phyloP scores from a whole-genome alignment of 2,797 vertebrate genomes.

The Sternarchorhynchus goeldii region DNA sequence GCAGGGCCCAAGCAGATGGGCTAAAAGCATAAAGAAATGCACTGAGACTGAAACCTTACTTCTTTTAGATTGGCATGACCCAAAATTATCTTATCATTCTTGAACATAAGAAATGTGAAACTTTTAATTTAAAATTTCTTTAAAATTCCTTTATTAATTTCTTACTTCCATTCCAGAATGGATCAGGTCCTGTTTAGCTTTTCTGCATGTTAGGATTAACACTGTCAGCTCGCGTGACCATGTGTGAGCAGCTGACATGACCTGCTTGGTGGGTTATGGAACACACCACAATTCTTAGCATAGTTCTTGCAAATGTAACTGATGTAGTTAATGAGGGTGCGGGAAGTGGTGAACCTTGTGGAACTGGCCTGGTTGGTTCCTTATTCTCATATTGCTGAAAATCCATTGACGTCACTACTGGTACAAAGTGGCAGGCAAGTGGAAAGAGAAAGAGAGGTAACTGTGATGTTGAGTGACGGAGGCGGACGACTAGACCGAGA shows the following conservation, averaged over 20 bases:
- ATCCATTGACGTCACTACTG: not conserved
- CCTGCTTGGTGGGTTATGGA: not conserved
- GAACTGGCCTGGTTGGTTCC: slow-evolving; percentile 42
- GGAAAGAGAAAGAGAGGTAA: not conserved
- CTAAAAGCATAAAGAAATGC: not conserved
- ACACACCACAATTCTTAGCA: not conserved
- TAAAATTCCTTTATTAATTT: not conserved
- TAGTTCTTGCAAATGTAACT: not conserved
- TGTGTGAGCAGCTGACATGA: not conserved
- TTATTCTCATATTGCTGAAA: slow-evolving; percentile 18
- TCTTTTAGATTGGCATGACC: not conserved
- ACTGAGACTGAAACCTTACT: not conserved
- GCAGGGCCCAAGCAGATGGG: not conserved
- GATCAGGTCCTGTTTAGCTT: not conserved
- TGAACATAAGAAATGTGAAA: not conserved
- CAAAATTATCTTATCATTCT: not conserved
- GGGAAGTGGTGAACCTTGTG: not conserved
- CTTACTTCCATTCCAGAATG: not conserved
- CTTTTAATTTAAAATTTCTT: not conserved
- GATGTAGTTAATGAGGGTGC: not conserved
- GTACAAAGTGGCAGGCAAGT: no score
- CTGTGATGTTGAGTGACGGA: not conserved
- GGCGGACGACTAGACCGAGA: not conserved
- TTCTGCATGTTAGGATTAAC: not conserved
- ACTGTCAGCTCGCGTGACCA: not conserved